Evolutionary conservation across 2,797 vertebrate genomes (phyloP).

Genomic region (Eupleurogrammus muticus): DNA sequence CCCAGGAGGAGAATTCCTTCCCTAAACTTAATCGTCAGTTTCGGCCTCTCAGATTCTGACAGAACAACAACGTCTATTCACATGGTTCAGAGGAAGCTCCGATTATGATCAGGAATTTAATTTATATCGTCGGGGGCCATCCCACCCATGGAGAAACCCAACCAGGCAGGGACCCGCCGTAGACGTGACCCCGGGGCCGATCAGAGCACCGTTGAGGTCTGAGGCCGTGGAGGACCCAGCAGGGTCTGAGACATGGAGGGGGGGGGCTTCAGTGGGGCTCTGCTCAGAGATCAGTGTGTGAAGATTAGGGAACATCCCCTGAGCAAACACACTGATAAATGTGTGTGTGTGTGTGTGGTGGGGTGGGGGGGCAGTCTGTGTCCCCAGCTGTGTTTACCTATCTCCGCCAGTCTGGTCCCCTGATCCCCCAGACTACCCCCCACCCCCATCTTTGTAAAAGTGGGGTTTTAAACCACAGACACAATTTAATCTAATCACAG

Average conservation of each 20-base stretch:
- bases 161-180: conserved; percentile 47
- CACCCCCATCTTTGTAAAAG: conserved; percentile 8
- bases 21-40: neutral
- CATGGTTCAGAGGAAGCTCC: conserved; percentile 3
- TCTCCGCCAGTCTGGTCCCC: conserved; percentile 53
- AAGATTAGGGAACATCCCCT: conserved; percentile 81
- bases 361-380: conserved; percentile 56
- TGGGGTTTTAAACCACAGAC: conserved; percentile 19
- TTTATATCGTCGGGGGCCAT: conserved; percentile 32
- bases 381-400: conserved; percentile 84
- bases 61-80: conserved; percentile 6
- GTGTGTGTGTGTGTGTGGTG: conserved; percentile 57
- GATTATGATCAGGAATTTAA: conserved; percentile 41
- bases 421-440: conserved; percentile 53
- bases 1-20: too few relatives aligned
- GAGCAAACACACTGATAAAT: conserved; percentile 80
- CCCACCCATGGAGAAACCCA: conserved; percentile 65
- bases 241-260: too few relatives aligned
- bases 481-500: neutral
- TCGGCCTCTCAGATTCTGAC: neutral
- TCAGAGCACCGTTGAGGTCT: conserved; percentile 60
- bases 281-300: conserved; percentile 56
- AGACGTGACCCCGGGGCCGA: conserved; percentile 50
- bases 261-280: conserved; percentile 48
- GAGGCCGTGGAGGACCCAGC: conserved; percentile 53